phyloP scores from a whole-genome alignment of 2,797 vertebrate genomes.

The Parotocinclus haroldoi region DNA sequence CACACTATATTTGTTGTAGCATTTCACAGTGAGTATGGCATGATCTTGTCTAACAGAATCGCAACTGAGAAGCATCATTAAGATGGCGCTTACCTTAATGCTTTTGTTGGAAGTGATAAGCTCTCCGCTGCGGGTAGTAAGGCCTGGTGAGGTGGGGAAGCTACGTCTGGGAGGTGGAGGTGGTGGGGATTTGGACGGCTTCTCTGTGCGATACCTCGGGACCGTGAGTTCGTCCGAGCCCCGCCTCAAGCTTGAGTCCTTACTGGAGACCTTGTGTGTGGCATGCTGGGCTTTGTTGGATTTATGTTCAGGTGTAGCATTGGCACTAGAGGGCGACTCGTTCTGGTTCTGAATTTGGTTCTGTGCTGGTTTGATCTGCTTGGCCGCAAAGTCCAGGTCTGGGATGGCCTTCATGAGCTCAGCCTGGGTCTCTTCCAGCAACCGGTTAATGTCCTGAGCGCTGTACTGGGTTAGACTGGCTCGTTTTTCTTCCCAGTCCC shows the following conservation, averaged over 20 bases:
- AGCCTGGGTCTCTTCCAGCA: constrained; percentile 95
- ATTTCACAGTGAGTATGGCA: too few relatives aligned
- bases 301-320: constrained; percentile 81
- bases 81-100: constrained; percentile 80
- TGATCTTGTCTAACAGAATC: too few relatives aligned
- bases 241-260: constrained; percentile 81
- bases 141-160: constrained; percentile 89
- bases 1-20: too few relatives aligned
- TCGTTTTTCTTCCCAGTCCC: constrained; percentile 97
- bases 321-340: constrained; percentile 49
- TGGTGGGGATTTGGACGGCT: constrained; percentile 93
- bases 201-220: constrained; percentile 92
- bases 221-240: constrained; percentile 94
- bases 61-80: too few relatives aligned
- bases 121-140: constrained; percentile 89
- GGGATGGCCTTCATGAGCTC: constrained; percentile 98
- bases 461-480: constrained; percentile 94
- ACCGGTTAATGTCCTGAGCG: constrained; percentile 94
- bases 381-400: constrained; percentile 93
- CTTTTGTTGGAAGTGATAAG: constrained; percentile 88
- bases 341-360: constrained; percentile 33
- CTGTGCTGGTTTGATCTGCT: constrained; percentile 75
- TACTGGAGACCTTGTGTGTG: constrained; percentile 79
- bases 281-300: constrained; percentile 76
- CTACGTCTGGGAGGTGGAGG: constrained; percentile 92